A percentile compares a stretch with the other conserved stretches of the same genome.
Evolutionary conservation across 1,140 invertebrate species (phyloP).

Genomic region (Leptinotarsa lineolata): DNA sequence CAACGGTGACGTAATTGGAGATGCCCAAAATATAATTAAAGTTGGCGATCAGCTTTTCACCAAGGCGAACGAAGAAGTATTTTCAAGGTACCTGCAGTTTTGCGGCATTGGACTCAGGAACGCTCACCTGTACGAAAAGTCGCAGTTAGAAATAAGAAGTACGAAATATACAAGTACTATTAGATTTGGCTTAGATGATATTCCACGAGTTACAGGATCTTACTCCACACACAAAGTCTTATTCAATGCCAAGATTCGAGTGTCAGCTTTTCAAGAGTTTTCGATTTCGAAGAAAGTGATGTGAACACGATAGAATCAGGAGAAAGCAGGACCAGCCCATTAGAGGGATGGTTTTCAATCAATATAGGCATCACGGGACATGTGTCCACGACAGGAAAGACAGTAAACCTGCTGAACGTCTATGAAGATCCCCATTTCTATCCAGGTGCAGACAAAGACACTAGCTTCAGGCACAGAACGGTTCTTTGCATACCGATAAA

Average conservation of each 20-base stretch:
- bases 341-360: slow-evolving; percentile 92
- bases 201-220: slow-evolving; percentile 93
- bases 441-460: slow-evolving; percentile 77
- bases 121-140: slow-evolving; percentile 92
- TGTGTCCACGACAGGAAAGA: slow-evolving; percentile 93
- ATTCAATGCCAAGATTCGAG: slow-evolving; percentile 90
- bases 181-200: slow-evolving; percentile 93
- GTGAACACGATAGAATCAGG: slow-evolving; percentile 70
- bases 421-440: slow-evolving; percentile 93
- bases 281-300: slow-evolving; percentile 86
- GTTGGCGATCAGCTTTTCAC: slow-evolving; percentile 79
- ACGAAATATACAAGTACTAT: slow-evolving; percentile 93
- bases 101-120: slow-evolving; percentile 94
- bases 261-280: slow-evolving; percentile 88
- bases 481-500: slow-evolving; percentile 91
- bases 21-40: slow-evolving; percentile 97
- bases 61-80: slow-evolving; percentile 86
- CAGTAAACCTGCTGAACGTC: slow-evolving; percentile 86
- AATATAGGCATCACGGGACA: slow-evolving; percentile 95
- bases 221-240: slow-evolving; percentile 91
- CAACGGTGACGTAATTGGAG: slow-evolving; percentile 91
- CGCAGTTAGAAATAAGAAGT: slow-evolving; percentile 88
- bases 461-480: slow-evolving; percentile 78
- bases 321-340: slow-evolving; percentile 79
- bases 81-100: slow-evolving; percentile 91